Conservation (phyloP, 2,888 invertebrate genomes). For the Lycophotia porphyrea region DNA sequence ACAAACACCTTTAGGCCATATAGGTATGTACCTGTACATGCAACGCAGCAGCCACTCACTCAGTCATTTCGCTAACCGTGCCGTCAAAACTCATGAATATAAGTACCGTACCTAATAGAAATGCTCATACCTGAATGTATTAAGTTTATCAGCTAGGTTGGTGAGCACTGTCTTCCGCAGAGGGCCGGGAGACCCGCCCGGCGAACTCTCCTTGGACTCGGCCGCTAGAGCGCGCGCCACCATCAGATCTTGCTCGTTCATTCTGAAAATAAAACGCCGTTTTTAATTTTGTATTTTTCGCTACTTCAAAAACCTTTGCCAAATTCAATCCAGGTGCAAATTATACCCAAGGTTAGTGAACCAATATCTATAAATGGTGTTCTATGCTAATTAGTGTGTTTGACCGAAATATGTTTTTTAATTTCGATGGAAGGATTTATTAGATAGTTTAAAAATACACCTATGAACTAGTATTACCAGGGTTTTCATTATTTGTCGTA, state of each 20-base stretch:
- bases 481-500: background rate
- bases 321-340: too few relatives aligned
- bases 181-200: constrained; percentile 91
- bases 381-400: too few relatives aligned
- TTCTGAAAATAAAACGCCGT: constrained; percentile 70
- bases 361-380: too few relatives aligned
- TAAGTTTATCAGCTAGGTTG: constrained; percentile 92
- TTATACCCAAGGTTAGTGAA: too few relatives aligned
- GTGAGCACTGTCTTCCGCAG: constrained; percentile 91
- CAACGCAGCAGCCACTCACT: too few relatives aligned
- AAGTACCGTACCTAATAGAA: background rate
- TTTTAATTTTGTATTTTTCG: background rate
- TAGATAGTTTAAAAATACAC: background rate
- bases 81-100: background rate
- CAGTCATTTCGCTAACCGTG: too few relatives aligned
- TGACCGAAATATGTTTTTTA: too few relatives aligned
- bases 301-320: too few relatives aligned
- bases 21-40: too few relatives aligned
- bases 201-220: constrained; percentile 89
- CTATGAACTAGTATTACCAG: background rate
- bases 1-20: too few relatives aligned
- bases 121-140: constrained; percentile 91
- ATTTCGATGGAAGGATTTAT: background rate
- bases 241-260: constrained; percentile 94
- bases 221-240: constrained; percentile 93